Evolutionary conservation across 2,113 vertebrate genomes (phyloP).

Genomic region (Hippocampus mohnikei): DNA sequence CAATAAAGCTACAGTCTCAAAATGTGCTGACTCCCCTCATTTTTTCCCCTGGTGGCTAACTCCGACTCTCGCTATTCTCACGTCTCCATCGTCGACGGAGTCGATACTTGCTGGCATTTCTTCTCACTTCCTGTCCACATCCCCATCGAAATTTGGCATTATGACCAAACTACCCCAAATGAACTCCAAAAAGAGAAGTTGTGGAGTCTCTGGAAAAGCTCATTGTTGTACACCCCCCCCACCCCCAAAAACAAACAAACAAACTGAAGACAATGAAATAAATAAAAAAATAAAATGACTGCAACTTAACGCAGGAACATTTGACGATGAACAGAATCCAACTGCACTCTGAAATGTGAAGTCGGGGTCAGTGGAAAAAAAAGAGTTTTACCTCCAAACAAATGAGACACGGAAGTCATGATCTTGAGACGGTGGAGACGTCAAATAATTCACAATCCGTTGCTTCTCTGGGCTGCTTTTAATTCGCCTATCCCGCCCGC

Average conservation of each 20-base stretch:
- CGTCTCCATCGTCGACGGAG: slow-evolving; percentile 39
- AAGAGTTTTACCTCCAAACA: background rate
- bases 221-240: background rate
- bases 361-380: background rate
- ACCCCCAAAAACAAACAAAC: background rate
- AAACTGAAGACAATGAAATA: background rate
- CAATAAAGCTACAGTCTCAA: slow-evolving; percentile 75
- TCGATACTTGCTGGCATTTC: slow-evolving; percentile 11
- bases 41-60: slow-evolving; percentile 27
- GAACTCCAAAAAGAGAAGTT: background rate
- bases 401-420: slow-evolving; percentile 6
- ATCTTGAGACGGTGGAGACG: background rate
- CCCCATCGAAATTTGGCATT: background rate
- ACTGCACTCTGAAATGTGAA: background rate
- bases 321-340: background rate
- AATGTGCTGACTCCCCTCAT: slow-evolving; percentile 38
- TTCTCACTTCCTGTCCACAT: background rate
- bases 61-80: slow-evolving; percentile 39
- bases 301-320: background rate
- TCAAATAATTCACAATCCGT: slow-evolving; percentile 9
- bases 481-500: slow-evolving; percentile 24
- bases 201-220: slow-evolving; percentile 5
- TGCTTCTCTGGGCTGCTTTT: slow-evolving; percentile 11
- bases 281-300: background rate
- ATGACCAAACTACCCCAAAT: slow-evolving; percentile 1